These are phyloP conservation scores for Zalophus californianus DNA, from an alignment of 2,797 vertebrate species.

Conservation along the genomic window DNA sequence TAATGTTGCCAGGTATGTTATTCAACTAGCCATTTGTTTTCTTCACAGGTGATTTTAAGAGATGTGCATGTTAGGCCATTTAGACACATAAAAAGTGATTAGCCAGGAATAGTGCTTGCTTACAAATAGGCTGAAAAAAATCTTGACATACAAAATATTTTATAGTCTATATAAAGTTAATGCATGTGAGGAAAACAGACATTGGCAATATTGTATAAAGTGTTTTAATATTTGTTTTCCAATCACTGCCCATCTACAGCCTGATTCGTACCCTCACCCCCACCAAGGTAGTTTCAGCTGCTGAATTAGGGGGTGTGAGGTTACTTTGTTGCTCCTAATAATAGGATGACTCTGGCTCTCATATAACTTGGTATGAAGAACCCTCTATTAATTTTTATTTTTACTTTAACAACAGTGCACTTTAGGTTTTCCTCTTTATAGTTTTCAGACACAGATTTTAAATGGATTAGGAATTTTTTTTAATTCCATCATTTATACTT, in stretches of 20 bases:
- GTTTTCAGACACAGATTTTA: slow-evolving; percentile 23
- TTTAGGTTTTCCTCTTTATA: slow-evolving; percentile 36
- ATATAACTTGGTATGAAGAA: neutral
- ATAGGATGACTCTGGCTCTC: neutral
- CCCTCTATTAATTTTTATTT: slow-evolving; percentile 37
- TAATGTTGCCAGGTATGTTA: slow-evolving; percentile 95
- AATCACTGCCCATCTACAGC: neutral
- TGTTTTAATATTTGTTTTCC: slow-evolving; percentile 53
- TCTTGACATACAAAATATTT: slow-evolving; percentile 33
- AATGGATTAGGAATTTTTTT: neutral
- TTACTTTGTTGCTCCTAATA: slow-evolving; percentile 35
- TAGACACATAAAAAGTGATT: neutral
- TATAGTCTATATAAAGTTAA: slow-evolving; percentile 17
- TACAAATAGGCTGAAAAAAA: slow-evolving; percentile 51
- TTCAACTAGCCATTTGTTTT: slow-evolving; percentile 21
- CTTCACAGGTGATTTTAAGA: slow-evolving; percentile 57
- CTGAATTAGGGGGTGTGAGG: neutral
- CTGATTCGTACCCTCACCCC: neutral
- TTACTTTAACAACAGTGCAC: neutral
- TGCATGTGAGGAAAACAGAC: slow-evolving; percentile 38
- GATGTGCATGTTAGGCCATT: slow-evolving; percentile 34
- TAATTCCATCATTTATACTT: neutral
- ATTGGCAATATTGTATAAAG: neutral
- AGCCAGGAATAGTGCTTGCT: slow-evolving; percentile 41
- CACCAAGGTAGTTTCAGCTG: neutral